Percentiles rank a stretch among this genome's conserved stretches.
Evolutionary conservation across 2,113 vertebrate species (phyloP).

Genomic region (Eclectus roratus): DNA sequence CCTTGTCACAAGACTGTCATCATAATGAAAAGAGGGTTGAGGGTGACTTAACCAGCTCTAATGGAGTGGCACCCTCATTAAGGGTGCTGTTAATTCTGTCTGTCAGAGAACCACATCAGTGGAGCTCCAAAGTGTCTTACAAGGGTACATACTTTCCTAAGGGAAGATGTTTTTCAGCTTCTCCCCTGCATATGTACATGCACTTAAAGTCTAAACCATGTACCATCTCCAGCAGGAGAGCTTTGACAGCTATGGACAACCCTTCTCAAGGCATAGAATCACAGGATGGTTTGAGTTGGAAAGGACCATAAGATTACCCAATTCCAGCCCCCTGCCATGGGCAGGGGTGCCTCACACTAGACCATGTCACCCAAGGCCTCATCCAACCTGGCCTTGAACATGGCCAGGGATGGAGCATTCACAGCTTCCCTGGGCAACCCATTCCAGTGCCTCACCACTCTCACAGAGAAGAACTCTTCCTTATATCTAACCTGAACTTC

Average conservation of each 20-base stretch:
- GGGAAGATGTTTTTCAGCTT: neutral
- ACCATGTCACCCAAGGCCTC: neutral
- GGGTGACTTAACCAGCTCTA: constrained; percentile 56
- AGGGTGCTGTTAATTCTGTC: constrained; percentile 27
- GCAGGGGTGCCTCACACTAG: neutral
- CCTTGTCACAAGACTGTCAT: constrained; percentile 60
- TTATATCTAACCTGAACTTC: too few species aligned
- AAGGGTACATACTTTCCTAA: neutral
- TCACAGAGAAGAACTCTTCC: too few species aligned
- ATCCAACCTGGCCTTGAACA: neutral
- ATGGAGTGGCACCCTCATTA: constrained; percentile 52
- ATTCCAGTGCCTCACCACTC: neutral
- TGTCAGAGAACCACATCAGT: neutral
- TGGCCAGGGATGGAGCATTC: neutral
- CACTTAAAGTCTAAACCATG: neutral
- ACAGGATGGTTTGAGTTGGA: neutral
- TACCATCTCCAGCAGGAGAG: neutral
- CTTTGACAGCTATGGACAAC: neutral
- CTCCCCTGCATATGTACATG: neutral
- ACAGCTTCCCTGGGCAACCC: neutral
- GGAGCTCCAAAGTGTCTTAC: neutral
- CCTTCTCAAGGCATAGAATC: neutral
- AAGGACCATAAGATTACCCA: neutral
- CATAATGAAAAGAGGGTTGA: constrained; percentile 40
- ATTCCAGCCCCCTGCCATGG: neutral